Evolutionary conservation across 30 jellyfish, hydroid and myxozoan genomes (phyloP).

Genomic region (Cassiopea andromeda): DNA sequence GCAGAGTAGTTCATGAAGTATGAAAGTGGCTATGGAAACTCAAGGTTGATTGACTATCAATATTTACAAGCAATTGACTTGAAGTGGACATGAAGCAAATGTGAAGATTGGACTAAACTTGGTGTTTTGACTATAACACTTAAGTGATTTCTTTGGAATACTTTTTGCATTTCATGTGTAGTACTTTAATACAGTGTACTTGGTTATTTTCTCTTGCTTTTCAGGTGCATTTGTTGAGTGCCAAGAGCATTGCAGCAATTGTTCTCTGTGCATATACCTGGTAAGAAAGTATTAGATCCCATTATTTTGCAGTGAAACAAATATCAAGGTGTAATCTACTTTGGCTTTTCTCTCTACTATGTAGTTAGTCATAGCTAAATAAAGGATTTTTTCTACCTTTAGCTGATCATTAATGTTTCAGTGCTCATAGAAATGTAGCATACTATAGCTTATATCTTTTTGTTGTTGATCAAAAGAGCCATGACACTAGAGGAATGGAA

Average conservation of each 20-base stretch:
- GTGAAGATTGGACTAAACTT: neutral
- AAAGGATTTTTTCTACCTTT: too few relatives aligned
- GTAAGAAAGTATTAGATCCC: conserved; percentile 55
- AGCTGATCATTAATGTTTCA: too few relatives aligned
- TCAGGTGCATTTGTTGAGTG: conserved; percentile 57
- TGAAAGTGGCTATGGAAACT: too few relatives aligned
- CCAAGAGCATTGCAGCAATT: conserved; percentile 55
- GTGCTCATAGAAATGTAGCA: too few relatives aligned
- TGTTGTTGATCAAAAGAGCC: too few relatives aligned
- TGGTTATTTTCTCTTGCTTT: conserved; percentile 54
- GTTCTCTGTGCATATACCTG: conserved; percentile 65
- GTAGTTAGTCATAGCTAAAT: neutral
- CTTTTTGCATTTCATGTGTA: neutral
- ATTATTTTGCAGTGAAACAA: conserved; percentile 48
- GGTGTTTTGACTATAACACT: neutral
- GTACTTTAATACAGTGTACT: conserved; percentile 28
- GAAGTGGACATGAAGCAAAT: neutral
- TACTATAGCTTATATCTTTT: too few relatives aligned
- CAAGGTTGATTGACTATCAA: too few relatives aligned
- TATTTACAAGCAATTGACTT: too few relatives aligned
- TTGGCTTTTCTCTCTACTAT: neutral
- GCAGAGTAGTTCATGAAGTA: too few relatives aligned
- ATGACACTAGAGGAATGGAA: too few relatives aligned
- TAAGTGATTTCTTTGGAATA: neutral
- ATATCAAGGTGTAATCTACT: neutral